Evolutionary conservation across 2,888 invertebrate genomes (phyloP).

Genomic region (Plebejus anna): DNA sequence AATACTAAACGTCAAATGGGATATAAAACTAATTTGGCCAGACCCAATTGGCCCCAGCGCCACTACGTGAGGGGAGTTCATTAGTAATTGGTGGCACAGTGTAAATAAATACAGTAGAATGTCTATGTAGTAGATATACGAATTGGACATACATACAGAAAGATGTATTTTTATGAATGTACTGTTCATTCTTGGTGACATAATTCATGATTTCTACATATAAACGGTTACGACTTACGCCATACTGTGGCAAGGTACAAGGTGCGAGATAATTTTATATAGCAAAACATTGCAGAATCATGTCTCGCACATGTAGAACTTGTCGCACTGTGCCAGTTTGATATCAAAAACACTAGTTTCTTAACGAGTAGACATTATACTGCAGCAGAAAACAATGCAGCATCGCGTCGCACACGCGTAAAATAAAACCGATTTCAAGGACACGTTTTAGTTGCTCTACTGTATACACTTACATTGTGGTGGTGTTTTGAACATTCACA

Average conservation of each 20-base stretch:
- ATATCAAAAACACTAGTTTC: too few species aligned
- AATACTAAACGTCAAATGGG: slow-evolving; percentile 7
- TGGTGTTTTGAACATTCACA: not conserved
- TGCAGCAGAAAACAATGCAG: not conserved
- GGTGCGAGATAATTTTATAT: too few species aligned
- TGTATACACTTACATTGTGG: not conserved
- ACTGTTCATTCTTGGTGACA: too few species aligned
- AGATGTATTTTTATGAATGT: too few species aligned
- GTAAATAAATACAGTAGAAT: not conserved
- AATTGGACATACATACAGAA: too few species aligned
- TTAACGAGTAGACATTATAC: too few species aligned
- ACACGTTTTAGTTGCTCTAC: not conserved
- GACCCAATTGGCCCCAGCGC: not conserved
- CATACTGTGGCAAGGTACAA: too few species aligned
- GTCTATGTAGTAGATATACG: not conserved
- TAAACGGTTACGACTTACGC: too few species aligned
- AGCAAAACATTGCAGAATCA: too few species aligned
- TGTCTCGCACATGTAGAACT: too few species aligned
- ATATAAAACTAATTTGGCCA: slow-evolving; percentile 17
- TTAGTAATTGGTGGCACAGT: not conserved
- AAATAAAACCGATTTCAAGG: not conserved
- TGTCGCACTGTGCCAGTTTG: too few species aligned
- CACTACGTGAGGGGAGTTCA: slow-evolving; percentile 2
- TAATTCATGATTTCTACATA: too few species aligned
- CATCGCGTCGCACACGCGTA: not conserved